Base-by-base conservation (phyloP, 2,888 invertebrate species). In the Euplagia quadripunctaria region DNA sequence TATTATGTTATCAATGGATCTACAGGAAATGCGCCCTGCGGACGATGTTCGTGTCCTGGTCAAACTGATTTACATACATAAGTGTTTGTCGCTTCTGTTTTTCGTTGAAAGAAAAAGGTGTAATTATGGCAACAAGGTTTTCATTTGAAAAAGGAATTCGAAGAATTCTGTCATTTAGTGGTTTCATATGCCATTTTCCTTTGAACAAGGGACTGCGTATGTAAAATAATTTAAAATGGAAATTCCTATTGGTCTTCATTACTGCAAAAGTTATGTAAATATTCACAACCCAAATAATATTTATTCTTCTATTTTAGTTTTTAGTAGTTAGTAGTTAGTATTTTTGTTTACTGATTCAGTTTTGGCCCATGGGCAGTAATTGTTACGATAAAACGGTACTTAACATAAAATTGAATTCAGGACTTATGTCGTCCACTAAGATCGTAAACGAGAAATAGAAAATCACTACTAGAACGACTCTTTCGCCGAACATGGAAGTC, bases 51-150 rank as follows among this genome's bases (percentile, higher is more conserved):
- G 84, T 84, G 75, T 77, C 68, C 76, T 72, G 71, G 82, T 88
- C 91, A 81, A 89, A 91, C 90, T 88, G 88, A 93, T 93, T 93
- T 92, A 89, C 92, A 93, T 92, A 89, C 92, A 93, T 93, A 92
- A 90, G 88, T 84, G 89, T 20, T 58, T 88, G 88, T 87, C 83
- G 87, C 87, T 88, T 86, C 65, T n/a, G 55, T 61, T 14, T 14
- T 61, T 31, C 7, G 12, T 65, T 58, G 31, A 49, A 69, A 69
- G 8, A 58, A 55, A 61, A 68, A 20, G 43, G 64, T 52, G 49
- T 42, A 46, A 70, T 69, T 69, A 58, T 68, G 61, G 61, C 61
- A 69, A 69, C 49, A 20, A 43, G n/a, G 42, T 8, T 68, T 55
- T 61, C 5, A 61, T 61, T 68, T 58, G n/a, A 43, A 43, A 12